Conservation (phyloP, 2,113 vertebrate genomes). For the Agapornis roseicollis region DNA sequence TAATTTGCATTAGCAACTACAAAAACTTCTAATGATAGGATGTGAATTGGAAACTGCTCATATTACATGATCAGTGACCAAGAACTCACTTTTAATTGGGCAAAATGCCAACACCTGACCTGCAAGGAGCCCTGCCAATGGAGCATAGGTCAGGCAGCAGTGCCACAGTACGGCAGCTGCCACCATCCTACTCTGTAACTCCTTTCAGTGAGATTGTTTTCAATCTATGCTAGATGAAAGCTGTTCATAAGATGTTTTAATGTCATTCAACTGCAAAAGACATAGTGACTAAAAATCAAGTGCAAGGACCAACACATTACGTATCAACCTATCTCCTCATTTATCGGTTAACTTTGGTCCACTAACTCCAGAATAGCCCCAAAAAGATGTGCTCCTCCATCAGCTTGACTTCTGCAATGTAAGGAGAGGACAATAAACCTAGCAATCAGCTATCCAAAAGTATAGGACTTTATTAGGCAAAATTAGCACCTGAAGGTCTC, state of each 20-base stretch:
- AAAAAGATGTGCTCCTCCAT: not conserved
- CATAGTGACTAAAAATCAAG: not conserved
- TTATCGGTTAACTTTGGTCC: not conserved
- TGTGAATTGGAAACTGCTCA: not conserved
- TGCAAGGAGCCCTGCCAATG: rapidly evolving
- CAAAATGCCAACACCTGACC: not conserved
- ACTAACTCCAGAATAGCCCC: not conserved
- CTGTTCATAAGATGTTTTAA: not conserved
- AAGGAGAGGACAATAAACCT: not conserved
- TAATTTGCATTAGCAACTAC: not conserved
- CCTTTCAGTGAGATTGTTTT: not conserved
- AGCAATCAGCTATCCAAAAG: not conserved
- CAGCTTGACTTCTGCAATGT: not conserved
- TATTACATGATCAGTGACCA: not conserved
- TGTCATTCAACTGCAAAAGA: not conserved
- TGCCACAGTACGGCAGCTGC: not conserved
- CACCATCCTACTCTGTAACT: not conserved
- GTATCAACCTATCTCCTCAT: not conserved
- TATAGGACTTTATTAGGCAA: not conserved
- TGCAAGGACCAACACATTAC: not conserved
- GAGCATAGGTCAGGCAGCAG: not conserved
- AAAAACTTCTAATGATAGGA: not conserved
- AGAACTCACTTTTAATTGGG: not conserved
- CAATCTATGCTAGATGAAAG: not conserved
- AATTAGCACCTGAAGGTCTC: not conserved